Base-by-base conservation (phyloP, 1,140 invertebrate genomes). In the Halotydeus destructor region DNA sequence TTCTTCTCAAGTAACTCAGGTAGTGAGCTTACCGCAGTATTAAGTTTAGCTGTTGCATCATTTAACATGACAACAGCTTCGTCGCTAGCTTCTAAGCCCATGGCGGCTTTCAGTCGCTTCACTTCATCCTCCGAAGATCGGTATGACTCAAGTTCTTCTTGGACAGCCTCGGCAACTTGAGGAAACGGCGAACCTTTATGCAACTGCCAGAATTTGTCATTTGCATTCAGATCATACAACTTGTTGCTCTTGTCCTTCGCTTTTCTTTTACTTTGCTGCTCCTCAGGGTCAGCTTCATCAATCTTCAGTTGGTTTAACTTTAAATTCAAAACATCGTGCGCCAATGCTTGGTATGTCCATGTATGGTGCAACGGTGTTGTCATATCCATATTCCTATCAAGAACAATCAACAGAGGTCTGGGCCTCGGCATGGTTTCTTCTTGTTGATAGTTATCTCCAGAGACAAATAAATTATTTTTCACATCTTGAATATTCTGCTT, bases 331-430 rank as follows among this genome's bases (percentile, higher is more conserved):
- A 96, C 76, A 69, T 97, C 91, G 60, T 97, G 89, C 24, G 82
- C 76, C 39, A 99, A 58, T 9, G 93, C 91, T 63, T 96, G 88
- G 61, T 99, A 99, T 1, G 89, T 98, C 94, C 94, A 99, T 3
- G 93, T 94, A 60, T 99, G 94, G 71, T 97, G 88, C 44, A 99
- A 62, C 27, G 86, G 86, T 14, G 91, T 97, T 1, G 89, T 84
- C 69, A 99, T 76, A 62, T 99, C 93, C 43, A 96, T 69, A 63
- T 83, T 89, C 44, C 94, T 67, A 61, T 99, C 94, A 33, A 97
- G 65, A 45, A 99, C 64, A 38, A 98, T 78, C 9, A 99, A 61
- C 41, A 97, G 62, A 3, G 89, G 89, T 41, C 89, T 66, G 52
- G 91, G 85, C 60, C 93, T 91, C 6, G 28, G 26, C 12, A 46